Base-by-base conservation (phyloP, 2,113 vertebrate species). In the Epinephelus moara region DNA sequence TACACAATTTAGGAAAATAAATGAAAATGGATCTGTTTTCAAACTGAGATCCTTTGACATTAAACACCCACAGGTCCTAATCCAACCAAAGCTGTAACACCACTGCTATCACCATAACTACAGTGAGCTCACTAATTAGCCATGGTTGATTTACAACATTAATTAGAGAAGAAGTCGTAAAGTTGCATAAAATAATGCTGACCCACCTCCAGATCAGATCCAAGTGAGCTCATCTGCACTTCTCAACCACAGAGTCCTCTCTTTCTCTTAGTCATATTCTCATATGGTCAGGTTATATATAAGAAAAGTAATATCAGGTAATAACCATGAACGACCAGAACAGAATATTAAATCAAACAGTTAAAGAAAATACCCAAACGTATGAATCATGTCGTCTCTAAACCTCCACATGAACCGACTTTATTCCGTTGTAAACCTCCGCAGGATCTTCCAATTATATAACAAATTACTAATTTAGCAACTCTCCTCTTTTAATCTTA, bases 391-490 rank as follows among this genome's bases (percentile, higher is more conserved):
- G 12, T 17, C 7, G 60, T 59, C 14, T 60, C 4, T 55, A 55
- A 53, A 60, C n/a, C 27, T 47, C 17, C 6, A 27, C 15, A 55
- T 61, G 23, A 21, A 47, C 45, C 64, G 40, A 57, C 30, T 25
- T 19, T 10, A 30, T 67, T 47, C 18, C 7, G 27, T 45, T 19
- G 15, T 78, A 37, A 80, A 72, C 37, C 47, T 17, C 49, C n/a
- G 10, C 62, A n/a, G 23, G 2, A 69, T 52, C 57, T 23, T 30
- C 37, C 53, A 67, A 52, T 81, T 70, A 81, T 59, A 63, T 53
- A 53, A 59, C 47, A 57, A 59, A 76, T 75, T 1, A 80, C 50
- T 74, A 72, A 85, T 82, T 67, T 75, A 75, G 64, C 73, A 75
- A 30, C 47, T 37, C n/a, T 62, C 52, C 27, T 49, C 52, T 68